Percentiles rank a stretch among this genome's conserved stretches.
Conservation (phyloP, 2,113 vertebrate species). For the Antidorcas marsupialis region DNA sequence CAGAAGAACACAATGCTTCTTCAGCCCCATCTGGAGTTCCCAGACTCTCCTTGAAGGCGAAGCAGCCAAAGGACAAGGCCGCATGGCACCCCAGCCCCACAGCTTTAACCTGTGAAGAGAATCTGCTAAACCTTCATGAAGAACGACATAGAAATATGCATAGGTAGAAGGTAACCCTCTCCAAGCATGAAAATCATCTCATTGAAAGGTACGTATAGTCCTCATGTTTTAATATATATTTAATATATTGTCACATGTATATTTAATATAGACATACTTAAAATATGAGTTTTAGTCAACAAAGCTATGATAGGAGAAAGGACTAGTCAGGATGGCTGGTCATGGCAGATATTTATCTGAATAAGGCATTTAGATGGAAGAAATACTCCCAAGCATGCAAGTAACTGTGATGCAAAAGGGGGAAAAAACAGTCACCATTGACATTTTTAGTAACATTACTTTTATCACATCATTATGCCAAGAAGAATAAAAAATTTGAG, state of each 20-base stretch:
- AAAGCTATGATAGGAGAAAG: background rate
- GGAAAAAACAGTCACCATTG: background rate
- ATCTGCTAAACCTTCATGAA: conserved; percentile 77
- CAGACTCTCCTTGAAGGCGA: conserved; percentile 54
- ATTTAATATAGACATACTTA: background rate
- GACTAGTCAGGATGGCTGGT: background rate
- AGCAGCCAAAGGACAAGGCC: conserved; percentile 68
- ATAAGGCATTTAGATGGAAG: background rate
- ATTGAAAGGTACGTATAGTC: conserved; percentile 80
- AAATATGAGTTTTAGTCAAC: background rate
- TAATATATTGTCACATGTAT: background rate
- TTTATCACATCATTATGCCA: background rate
- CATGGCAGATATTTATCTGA: background rate
- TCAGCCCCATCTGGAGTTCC: conserved; percentile 54
- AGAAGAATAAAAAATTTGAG: conserved; percentile 16
- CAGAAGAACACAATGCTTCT: conserved; percentile 47
- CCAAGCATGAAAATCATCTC: conserved; percentile 76
- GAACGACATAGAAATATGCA: conserved; percentile 82
- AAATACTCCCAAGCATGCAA: background rate
- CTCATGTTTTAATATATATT: background rate
- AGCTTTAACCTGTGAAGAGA: conserved; percentile 80
- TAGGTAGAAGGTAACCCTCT: conserved; percentile 80
- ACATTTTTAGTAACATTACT: background rate
- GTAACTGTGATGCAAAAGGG: background rate
- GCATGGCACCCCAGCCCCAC: conserved; percentile 67